These are phyloP conservation scores for Phocoena phocoena DNA, from an alignment of 2,113 vertebrate species.

Conservation along the genomic window DNA sequence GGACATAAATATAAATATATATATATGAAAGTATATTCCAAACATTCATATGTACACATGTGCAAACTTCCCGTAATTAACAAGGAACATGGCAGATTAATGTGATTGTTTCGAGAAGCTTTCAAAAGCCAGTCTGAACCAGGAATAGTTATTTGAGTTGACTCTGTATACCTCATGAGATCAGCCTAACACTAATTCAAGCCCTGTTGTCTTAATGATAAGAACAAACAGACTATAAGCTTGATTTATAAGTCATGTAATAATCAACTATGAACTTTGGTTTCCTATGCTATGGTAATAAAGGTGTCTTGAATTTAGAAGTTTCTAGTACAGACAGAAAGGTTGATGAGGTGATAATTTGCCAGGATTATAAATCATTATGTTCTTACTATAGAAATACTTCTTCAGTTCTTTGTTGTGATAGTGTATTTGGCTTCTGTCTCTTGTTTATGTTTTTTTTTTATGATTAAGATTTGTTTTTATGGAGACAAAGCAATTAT, in stretches of 20 bases:
- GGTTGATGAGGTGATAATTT: background rate
- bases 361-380: background rate
- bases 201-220: background rate
- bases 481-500: background rate
- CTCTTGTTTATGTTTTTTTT: background rate
- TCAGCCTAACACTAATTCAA: background rate
- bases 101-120: background rate
- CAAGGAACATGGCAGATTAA: background rate
- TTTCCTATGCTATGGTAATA: background rate
- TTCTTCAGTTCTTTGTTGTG: background rate
- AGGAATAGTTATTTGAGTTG: background rate
- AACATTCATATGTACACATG: background rate
- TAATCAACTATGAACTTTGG: background rate
- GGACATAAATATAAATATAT: background rate
- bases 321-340: background rate
- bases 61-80: background rate
- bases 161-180: background rate
- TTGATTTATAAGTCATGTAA: background rate
- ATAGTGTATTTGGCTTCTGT: background rate
- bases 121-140: background rate
- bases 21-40: background rate
- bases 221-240: background rate
- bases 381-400: background rate
- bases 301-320: background rate
- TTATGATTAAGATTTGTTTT: background rate